A percentile compares a stretch with the other conserved stretches of the same genome.
These are phyloP conservation scores for Danio tinwini DNA, from an alignment of 2,797 vertebrate genomes.

Conservation along the genomic window DNA sequence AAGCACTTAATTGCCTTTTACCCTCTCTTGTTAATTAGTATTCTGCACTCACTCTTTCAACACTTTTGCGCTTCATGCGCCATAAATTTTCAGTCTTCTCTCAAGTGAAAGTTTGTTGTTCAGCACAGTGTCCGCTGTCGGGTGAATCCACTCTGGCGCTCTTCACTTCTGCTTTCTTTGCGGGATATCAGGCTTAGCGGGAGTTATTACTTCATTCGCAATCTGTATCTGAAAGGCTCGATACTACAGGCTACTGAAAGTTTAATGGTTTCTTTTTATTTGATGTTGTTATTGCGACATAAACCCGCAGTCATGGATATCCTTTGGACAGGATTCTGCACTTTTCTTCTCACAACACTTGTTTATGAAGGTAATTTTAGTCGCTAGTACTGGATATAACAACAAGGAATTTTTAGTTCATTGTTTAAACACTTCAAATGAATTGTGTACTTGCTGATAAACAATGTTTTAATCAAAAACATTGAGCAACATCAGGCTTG, in stretches of 20 bases:
- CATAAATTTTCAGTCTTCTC: conserved; percentile 49
- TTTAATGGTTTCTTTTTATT: background rate
- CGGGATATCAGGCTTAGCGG: background rate
- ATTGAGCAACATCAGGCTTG: no score
- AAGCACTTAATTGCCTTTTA: conserved; percentile 39
- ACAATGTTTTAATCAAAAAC: background rate
- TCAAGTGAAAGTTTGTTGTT: conserved; percentile 28
- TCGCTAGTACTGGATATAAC: background rate
- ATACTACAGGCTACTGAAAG: background rate
- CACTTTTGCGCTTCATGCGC: conserved; percentile 42
- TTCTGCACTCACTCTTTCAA: conserved; percentile 50
- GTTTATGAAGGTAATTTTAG: conserved; percentile 45
- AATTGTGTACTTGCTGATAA: background rate
- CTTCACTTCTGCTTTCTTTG: conserved; percentile 11
- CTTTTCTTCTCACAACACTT: conserved; percentile 32
- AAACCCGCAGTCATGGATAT: conserved; percentile 35
- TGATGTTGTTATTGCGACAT: background rate
- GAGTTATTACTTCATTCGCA: background rate
- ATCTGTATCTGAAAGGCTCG: background rate
- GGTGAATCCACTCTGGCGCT: conserved; percentile 10
- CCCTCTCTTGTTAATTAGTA: conserved; percentile 57
- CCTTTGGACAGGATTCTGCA: conserved; percentile 39
- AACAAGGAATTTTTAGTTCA: no score
- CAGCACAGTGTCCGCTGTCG: background rate
- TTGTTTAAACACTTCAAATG: no score